Conservation (phyloP, 2,113 vertebrate genomes). For the Xiphorhynchus elegans region DNA sequence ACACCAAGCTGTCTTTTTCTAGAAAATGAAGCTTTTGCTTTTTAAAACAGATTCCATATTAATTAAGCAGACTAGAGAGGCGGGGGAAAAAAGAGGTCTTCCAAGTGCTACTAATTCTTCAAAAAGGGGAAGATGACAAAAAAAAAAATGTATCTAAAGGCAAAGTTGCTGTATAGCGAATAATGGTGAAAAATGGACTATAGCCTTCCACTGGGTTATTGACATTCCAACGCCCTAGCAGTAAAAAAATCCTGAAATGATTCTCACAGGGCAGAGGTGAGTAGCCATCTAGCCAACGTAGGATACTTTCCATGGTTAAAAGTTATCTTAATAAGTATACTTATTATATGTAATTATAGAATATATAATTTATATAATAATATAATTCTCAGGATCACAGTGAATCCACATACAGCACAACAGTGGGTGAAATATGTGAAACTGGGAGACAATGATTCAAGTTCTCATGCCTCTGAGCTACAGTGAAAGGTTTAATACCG, state of each 20-base stretch:
- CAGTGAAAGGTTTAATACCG: not conserved
- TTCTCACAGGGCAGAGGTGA: not conserved
- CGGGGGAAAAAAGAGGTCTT: not conserved
- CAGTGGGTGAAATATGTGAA: not conserved
- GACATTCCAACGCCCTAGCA: not conserved
- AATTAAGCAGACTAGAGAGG: not conserved
- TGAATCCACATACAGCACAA: not conserved
- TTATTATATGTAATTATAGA: too few species aligned
- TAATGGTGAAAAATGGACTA: not conserved
- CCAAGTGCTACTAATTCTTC: not conserved
- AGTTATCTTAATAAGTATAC: not conserved
- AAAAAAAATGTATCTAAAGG: not conserved
- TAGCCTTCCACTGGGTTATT: not conserved
- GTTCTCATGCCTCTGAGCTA: not conserved
- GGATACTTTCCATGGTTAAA: not conserved
- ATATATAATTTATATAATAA: not conserved
- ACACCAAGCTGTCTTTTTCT: not conserved
- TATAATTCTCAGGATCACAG: not conserved
- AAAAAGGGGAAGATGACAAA: not conserved
- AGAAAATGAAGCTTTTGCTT: not conserved
- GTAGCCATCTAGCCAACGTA: not conserved
- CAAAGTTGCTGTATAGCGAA: not conserved
- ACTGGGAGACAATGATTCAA: not conserved
- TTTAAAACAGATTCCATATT: not conserved
- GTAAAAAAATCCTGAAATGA: not conserved